Conservation (phyloP, 2,888 invertebrate genomes). For the Strigamia transsilvanica region DNA sequence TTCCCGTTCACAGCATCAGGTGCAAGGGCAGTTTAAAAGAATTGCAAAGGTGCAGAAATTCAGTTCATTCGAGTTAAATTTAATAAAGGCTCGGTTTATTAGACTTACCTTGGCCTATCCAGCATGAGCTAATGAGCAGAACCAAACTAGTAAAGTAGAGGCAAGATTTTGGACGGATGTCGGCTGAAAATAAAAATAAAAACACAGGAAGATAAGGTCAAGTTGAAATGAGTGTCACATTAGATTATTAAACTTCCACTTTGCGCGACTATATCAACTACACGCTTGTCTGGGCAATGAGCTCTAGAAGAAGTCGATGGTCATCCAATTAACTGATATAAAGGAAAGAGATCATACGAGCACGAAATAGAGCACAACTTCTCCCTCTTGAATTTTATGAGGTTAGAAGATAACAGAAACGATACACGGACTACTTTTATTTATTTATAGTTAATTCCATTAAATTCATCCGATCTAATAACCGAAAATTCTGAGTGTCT, state of each 20-base stretch:
- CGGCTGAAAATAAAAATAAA: conserved; percentile 9
- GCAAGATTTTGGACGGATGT: conserved; percentile 34
- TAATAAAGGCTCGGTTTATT: conserved; percentile 1
- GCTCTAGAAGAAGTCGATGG: conserved; percentile 21
- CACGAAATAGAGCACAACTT: conserved; percentile 9
- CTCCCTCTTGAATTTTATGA: neutral
- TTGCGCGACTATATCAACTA: conserved; percentile 22
- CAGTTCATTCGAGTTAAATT: conserved; percentile 11
- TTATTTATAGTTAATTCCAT: neutral
- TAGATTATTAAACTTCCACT: conserved; percentile 19
- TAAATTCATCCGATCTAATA: too few relatives aligned
- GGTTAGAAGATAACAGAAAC: neutral
- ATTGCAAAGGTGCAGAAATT: neutral
- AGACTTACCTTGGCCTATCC: conserved; percentile 27
- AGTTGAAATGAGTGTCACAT: conserved; percentile 18
- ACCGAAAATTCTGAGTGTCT: neutral
- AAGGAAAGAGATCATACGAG: neutral
- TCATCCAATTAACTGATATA: conserved; percentile 30
- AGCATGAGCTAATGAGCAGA: conserved; percentile 30
- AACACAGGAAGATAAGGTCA: neutral
- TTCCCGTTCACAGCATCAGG: conserved; percentile 31
- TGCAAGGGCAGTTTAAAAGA: conserved; percentile 27
- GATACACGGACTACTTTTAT: neutral
- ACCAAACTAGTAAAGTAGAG: conserved; percentile 27
- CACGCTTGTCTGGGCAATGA: conserved; percentile 27